A percentile compares a stretch with the other conserved stretches of the same genome.
These are phyloP conservation scores for Pachycephala philippinensis DNA, from an alignment of 2,113 vertebrate species.

Conservation along the genomic window DNA sequence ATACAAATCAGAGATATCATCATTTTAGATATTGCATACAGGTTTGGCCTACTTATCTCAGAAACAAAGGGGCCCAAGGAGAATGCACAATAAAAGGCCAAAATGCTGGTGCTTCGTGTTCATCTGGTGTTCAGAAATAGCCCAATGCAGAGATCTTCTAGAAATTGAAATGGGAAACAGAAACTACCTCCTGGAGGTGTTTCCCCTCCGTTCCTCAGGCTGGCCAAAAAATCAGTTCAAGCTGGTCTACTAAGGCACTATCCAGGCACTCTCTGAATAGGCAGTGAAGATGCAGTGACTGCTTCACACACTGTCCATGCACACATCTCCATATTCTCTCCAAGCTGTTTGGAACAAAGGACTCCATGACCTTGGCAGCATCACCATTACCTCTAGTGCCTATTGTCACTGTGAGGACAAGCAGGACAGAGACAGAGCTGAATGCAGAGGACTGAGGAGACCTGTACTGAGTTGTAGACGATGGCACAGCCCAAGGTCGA, in stretches of 20 bases:
- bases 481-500: background rate
- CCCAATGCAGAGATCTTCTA: background rate
- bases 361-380: background rate
- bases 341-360: background rate
- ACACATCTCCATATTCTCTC: background rate
- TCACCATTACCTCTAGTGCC: background rate
- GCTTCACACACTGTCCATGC: background rate
- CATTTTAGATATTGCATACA: background rate
- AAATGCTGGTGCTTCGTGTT: fast-evolving
- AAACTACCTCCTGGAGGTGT: background rate
- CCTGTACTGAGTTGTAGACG: background rate
- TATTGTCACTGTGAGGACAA: background rate
- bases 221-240: background rate
- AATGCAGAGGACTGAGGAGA: background rate
- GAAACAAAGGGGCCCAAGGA: background rate
- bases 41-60: background rate
- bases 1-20: background rate
- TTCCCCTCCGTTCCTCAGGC: background rate
- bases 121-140: background rate
- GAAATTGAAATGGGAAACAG: background rate
- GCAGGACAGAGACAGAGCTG: background rate
- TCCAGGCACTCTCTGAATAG: background rate
- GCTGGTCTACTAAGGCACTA: background rate
- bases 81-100: background rate
- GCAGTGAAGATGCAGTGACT: background rate